Evolutionary conservation across 2,113 vertebrate species (phyloP).

Genomic region (Pavo muticus): DNA sequence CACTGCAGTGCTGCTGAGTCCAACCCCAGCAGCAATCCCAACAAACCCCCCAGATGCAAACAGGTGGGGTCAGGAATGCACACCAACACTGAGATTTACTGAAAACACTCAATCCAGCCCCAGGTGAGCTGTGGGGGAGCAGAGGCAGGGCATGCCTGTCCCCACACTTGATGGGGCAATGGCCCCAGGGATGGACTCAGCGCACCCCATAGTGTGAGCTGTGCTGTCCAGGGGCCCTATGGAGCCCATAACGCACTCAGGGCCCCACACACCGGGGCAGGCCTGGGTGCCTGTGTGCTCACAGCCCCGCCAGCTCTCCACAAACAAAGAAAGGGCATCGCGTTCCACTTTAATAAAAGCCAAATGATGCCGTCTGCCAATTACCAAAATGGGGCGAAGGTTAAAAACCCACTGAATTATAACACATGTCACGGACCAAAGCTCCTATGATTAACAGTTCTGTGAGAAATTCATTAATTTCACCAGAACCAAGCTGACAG

Average conservation of each 20-base stretch:
- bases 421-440: constrained; percentile 71
- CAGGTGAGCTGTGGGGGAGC: not conserved
- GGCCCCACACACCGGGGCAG: not conserved
- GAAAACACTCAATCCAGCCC: not conserved
- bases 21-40: accelerated
- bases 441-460: constrained; percentile 75
- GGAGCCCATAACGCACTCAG: not conserved
- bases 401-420: constrained; percentile 74
- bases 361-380: constrained; percentile 74
- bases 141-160: accelerated
- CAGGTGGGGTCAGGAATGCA: not conserved
- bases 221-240: not conserved
- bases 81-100: not conserved
- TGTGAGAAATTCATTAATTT: constrained; percentile 77
- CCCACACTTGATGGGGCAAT: not conserved
- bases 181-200: not conserved
- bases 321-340: constrained; percentile 56
- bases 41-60: not conserved
- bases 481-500: constrained; percentile 63
- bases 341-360: constrained; percentile 74
- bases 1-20: accelerated
- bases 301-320: constrained; percentile 21
- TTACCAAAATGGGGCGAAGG: constrained; percentile 72
- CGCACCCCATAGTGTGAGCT: not conserved
- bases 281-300: not conserved